Evolutionary conservation across 2,113 vertebrate genomes (phyloP), one percentile per base, ranked within the genome.

Genomic region (Ia io): DNA sequence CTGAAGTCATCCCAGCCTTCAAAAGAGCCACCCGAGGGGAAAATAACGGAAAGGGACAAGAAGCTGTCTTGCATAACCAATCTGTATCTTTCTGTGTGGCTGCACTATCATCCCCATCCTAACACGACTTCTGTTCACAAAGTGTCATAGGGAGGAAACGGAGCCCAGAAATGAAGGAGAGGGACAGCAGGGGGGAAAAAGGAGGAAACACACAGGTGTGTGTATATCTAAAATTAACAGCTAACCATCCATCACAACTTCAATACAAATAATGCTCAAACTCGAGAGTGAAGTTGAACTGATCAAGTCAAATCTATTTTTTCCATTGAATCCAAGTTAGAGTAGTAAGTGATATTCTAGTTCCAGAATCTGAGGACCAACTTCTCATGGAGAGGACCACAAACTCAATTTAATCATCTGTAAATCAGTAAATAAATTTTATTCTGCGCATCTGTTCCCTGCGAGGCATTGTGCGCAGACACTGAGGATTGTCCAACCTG

Each of bases 1-100:
- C 74, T 96, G 97, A 97, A 94, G 59, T 98, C 95, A 97, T 93
- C 69, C 74, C 23, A n/a, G 47, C 69, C 88, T 97, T 96, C 93
- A 95, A 92, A 96, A 93, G 93, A 96, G 51, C 82, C 90, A 74
- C 22, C 63, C 3, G 5, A 80, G 56, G 28, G 53, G 79, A 8
- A 47, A 90, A 76, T 12, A 63, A 77, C 77, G 85, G 25, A 83
- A 85, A 74, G 42, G 69, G 22, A 94, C 65, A 47, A 91, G 84
- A 88, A 59, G 7, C 65, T 53, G 44, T 16, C 70, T 84, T 76
- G 42, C 7, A 9, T 93, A 94, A 95, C 53, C 32, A 35, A 30
- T 84, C 90, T 90, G 13, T 9, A 13, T 80, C 37, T 88, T 91
- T 71, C 91, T 91, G 61, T 76, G 4, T 23, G 88, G 40, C 77